These are phyloP conservation scores for Rutpela maculata DNA, from an alignment of 2,888 invertebrate genomes.

Conservation along the genomic window DNA sequence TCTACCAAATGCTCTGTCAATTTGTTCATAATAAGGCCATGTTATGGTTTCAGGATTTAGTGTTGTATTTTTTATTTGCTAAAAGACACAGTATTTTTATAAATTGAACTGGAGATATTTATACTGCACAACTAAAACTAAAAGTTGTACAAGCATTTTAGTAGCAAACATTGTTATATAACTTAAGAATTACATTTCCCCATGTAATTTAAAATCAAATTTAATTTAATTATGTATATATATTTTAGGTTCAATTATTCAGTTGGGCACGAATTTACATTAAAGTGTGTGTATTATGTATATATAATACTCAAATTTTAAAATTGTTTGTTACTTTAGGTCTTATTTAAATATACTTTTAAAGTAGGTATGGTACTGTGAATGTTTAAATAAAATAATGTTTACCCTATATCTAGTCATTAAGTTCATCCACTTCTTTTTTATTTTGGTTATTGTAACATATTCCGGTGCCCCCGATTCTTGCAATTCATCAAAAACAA, in stretches of 20 bases:
- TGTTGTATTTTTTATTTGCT: slow-evolving; percentile 63
- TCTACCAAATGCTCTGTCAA: slow-evolving; percentile 60
- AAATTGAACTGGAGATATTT: not conserved
- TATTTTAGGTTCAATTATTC: too few relatives aligned
- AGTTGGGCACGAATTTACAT: too few relatives aligned
- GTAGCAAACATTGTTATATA: too few relatives aligned
- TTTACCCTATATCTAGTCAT: slow-evolving; percentile 62
- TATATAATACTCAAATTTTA: too few relatives aligned
- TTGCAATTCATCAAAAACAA: slow-evolving; percentile 59
- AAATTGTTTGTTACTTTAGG: not conserved
- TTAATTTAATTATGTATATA: too few relatives aligned
- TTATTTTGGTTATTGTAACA: slow-evolving; percentile 62
- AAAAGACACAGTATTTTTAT: slow-evolving; percentile 19
- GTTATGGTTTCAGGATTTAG: slow-evolving; percentile 55
- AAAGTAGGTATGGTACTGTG: not conserved
- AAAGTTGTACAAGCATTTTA: not conserved
- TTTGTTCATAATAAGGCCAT: slow-evolving; percentile 64
- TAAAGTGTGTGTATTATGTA: too few relatives aligned
- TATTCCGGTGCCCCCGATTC: slow-evolving; percentile 61
- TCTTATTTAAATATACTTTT: not conserved
- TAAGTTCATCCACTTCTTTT: slow-evolving; percentile 66
- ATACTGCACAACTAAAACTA: not conserved
- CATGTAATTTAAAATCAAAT: too few relatives aligned
- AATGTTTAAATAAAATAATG: not conserved
- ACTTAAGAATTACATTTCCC: too few relatives aligned